These are phyloP conservation scores for Branchinecta sandiegonensis DNA, from an alignment of 2,888 invertebrate species.

Conservation along the genomic window DNA sequence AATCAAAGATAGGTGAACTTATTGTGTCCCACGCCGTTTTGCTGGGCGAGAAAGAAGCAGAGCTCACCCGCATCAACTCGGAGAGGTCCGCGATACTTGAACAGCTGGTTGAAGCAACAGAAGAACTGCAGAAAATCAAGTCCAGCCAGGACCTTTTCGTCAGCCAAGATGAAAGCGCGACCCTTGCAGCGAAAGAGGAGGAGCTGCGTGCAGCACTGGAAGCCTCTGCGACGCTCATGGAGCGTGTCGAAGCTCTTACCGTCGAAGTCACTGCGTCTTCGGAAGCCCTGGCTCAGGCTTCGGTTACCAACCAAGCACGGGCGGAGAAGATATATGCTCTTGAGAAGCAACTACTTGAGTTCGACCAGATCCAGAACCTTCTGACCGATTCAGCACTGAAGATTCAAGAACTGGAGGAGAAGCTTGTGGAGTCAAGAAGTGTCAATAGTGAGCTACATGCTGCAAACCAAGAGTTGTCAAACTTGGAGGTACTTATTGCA, in stretches of 20 bases:
- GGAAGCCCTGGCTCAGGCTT: background rate
- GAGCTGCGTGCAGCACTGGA: background rate
- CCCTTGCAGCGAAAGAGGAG: background rate
- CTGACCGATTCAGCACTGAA: background rate
- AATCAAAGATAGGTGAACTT: background rate
- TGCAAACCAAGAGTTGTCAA: no score
- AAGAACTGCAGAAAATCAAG: background rate
- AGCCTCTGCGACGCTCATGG: background rate
- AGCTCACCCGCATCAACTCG: background rate
- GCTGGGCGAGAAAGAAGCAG: background rate
- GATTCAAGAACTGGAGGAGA: conserved; percentile 8
- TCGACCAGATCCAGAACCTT: background rate
- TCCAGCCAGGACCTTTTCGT: background rate
- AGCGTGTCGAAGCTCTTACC: background rate
- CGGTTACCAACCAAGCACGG: background rate
- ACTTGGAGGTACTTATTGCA: no score
- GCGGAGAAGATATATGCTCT: background rate
- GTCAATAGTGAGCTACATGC: no score
- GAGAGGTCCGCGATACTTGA: background rate
- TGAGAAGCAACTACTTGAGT: background rate
- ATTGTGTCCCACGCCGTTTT: background rate
- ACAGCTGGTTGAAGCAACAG: background rate
- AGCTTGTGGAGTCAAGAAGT: background rate
- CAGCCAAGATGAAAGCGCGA: background rate
- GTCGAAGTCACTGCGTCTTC: background rate